Conservation (phyloP, 2,113 vertebrate genomes). For the Pogona vitticeps region DNA sequence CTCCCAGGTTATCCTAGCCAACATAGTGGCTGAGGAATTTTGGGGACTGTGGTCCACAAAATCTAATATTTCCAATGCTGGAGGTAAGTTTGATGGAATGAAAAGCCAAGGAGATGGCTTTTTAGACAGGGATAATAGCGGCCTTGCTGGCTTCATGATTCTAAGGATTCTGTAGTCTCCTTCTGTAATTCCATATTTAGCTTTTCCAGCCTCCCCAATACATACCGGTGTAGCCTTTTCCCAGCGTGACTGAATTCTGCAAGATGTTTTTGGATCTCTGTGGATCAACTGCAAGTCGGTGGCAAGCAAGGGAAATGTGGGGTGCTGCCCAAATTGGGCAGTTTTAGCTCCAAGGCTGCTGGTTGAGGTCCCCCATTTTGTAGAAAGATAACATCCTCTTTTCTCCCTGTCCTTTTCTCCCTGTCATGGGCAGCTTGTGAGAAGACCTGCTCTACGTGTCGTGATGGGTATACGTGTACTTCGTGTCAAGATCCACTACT, state of each 20-base stretch:
- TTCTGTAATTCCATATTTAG: too few relatives aligned
- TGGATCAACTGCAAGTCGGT: background rate
- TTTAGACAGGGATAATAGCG: too few relatives aligned
- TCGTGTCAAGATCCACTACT: conserved; percentile 74
- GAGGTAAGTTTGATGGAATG: too few relatives aligned
- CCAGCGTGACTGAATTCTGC: background rate
- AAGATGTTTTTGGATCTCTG: background rate
- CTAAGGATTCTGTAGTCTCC: too few relatives aligned
- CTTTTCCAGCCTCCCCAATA: too few relatives aligned
- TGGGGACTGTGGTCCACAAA: background rate
- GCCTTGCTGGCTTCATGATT: too few relatives aligned
- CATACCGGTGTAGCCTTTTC: background rate
- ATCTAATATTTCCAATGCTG: too few relatives aligned
- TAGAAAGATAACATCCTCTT: background rate
- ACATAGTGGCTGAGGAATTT: background rate
- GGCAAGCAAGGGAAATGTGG: background rate
- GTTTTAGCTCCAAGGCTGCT: background rate
- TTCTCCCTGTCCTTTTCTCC: background rate
- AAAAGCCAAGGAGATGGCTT: too few relatives aligned
- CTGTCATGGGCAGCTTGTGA: conserved; percentile 75
- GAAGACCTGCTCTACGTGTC: conserved; percentile 77
- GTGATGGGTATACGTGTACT: conserved; percentile 76
- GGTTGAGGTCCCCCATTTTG: background rate
- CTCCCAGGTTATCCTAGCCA: background rate
- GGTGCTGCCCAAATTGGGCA: background rate